Percentiles rank a stretch among this genome's conserved stretches.
Conservation (phyloP, 1,140 invertebrate genomes). For the Amyelois transitella region DNA sequence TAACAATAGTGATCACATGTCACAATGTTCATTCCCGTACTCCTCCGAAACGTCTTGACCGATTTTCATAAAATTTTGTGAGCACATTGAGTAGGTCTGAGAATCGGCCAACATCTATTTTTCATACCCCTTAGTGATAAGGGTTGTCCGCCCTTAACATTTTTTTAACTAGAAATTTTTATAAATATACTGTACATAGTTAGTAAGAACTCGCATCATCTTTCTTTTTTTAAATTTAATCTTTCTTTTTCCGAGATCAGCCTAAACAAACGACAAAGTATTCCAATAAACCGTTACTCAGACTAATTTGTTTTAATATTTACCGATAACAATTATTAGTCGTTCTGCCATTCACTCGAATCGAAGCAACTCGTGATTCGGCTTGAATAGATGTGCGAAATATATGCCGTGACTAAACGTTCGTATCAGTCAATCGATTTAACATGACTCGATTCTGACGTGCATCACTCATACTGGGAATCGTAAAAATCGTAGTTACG, state of each 20-base stretch:
- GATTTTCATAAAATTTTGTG: no score
- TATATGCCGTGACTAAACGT: constrained; percentile 14
- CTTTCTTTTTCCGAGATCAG: neutral
- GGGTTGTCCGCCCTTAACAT: no score
- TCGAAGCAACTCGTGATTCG: constrained; percentile 12
- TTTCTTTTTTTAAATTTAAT: no score
- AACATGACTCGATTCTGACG: constrained; percentile 4
- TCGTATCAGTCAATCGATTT: constrained; percentile 10
- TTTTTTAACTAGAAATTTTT: no score
- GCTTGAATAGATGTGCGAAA: constrained; percentile 6
- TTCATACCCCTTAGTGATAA: no score
- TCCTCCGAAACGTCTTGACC: no score
- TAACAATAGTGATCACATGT: no score
- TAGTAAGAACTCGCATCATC: no score
- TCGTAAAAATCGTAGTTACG: neutral
- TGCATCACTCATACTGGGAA: neutral
- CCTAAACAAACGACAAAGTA: neutral
- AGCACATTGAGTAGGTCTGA: no score
- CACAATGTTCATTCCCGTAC: no score
- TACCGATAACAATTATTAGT: constrained; percentile 6
- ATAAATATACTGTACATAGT: no score
- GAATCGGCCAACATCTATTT: no score
- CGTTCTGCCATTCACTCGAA: constrained; percentile 3
- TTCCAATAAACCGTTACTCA: neutral
- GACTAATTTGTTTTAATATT: constrained; percentile 5